Conservation (phyloP, 2,888 invertebrate genomes). For the Tenthredo amoena region DNA sequence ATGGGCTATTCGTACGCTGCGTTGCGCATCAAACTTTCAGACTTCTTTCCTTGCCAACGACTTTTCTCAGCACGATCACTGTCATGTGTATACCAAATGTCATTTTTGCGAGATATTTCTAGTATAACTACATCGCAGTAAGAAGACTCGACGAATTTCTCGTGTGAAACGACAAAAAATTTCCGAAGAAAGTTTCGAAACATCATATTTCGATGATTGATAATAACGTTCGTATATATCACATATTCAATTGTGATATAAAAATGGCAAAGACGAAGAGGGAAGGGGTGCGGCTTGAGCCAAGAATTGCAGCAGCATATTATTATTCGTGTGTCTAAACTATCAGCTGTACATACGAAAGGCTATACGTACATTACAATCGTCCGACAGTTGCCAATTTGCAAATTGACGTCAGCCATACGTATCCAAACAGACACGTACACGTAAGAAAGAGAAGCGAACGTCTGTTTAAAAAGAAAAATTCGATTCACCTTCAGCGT, state of each 20-base stretch:
- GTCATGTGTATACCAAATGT: too few relatives aligned
- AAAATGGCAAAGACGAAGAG: neutral
- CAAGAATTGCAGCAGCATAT: neutral
- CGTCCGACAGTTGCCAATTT: neutral
- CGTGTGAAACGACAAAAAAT: too few relatives aligned
- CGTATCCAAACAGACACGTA: neutral
- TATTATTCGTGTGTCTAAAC: neutral
- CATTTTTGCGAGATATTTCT: too few relatives aligned
- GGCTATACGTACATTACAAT: neutral
- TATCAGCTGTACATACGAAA: neutral
- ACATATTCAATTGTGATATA: neutral
- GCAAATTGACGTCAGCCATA: neutral
- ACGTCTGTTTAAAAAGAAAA: neutral
- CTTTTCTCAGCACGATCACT: too few relatives aligned
- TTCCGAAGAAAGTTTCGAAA: too few relatives aligned
- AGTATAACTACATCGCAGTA: too few relatives aligned
- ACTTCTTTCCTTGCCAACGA: too few relatives aligned
- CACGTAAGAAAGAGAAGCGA: neutral
- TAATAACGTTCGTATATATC: too few relatives aligned
- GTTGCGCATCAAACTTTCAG: too few relatives aligned
- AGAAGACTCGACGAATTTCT: too few relatives aligned
- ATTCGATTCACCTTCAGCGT: conserved; percentile 4
- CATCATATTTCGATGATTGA: neutral
- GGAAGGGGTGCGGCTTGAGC: neutral
- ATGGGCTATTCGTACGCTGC: too few relatives aligned